Base-by-base conservation (phyloP, 92 coral and sea anemone species). In the Umimayanthus kanabou region DNA sequence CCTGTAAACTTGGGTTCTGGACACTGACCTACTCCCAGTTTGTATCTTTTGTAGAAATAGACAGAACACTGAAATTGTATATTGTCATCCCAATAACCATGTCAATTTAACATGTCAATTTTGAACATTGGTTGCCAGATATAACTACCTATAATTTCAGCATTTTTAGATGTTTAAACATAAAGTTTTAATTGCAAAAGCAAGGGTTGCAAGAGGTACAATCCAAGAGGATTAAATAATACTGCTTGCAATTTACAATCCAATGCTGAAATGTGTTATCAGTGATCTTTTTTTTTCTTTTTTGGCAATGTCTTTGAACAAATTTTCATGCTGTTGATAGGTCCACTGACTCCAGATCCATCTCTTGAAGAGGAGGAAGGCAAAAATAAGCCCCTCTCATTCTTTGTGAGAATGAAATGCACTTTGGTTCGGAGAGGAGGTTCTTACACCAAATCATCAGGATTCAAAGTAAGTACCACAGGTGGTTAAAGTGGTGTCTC, bases 391-490 rank as follows among this genome's bases (percentile, higher is more conserved):
- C 95, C 97, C 47, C 73, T 88, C 23, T 92, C 98, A 14, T 95
- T 95, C 92, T 93, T 95, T 83, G 45, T 95, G 65, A 90, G 98
- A 80, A 95, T 95, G 98, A 95, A 95, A 88, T 95, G 98, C 49
- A 95, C 98, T 16, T 89, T 95, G 50, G 98, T 95, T 6, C 86
- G 98, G 61, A 82, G 98, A 90, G 96, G 98, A 43, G 98, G 98
- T 6, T 90, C 98, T 29, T 95, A 95, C 61, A 91, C 98, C 37
- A 95, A 95, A 65, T 95, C 98, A 20, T 89, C 98, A 88, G 98
- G 98, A 7, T 95, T 90, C 81, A 95, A 93, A 88, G 98, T 93
- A 61, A 82, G 90, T 77, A 33, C 11, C 28, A 4, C 8, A 25
- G 45, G 20, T 9, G 79, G 47, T 22, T 9, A 14, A 39, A 15